Conservation (phyloP, 2,113 vertebrate species). For the Etheostoma spectabile region DNA sequence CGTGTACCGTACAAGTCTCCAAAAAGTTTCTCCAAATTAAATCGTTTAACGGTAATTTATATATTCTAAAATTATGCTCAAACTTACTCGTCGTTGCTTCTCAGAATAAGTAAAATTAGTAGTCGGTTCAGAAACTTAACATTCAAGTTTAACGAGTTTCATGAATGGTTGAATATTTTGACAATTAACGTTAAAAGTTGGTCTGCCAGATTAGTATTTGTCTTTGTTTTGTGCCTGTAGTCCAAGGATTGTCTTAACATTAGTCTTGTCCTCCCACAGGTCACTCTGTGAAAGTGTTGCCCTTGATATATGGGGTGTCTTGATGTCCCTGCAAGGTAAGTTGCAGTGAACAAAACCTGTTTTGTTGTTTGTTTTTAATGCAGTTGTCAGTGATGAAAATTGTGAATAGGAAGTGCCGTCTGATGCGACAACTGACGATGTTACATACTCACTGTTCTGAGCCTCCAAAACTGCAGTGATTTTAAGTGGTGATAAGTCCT, state of each 20-base stretch:
- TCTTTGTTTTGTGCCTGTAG: background rate
- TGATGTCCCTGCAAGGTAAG: constrained; percentile 32
- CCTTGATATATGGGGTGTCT: too few relatives aligned
- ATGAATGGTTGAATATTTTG: too few relatives aligned
- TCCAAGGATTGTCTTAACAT: too few relatives aligned
- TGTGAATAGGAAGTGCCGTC: constrained; percentile 95
- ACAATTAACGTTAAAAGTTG: too few relatives aligned
- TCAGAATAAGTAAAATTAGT: background rate
- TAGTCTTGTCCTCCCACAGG: background rate
- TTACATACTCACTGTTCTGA: constrained; percentile 71
- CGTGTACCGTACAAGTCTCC: too few relatives aligned
- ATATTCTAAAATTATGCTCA: too few relatives aligned
- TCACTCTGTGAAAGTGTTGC: background rate
- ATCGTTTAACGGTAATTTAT: too few relatives aligned
- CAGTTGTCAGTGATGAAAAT: constrained; percentile 85
- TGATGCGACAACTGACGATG: constrained; percentile 94
- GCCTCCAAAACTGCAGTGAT: background rate
- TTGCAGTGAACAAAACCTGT: background rate
- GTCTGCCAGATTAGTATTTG: background rate
- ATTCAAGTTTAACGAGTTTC: too few relatives aligned
- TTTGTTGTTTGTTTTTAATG: background rate
- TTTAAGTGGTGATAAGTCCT: accelerated
- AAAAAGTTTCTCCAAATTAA: too few relatives aligned
- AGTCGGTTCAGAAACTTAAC: too few relatives aligned
- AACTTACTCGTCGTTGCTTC: background rate